These are phyloP conservation scores for Meandrusa payeni DNA, from an alignment of 2,888 invertebrate genomes.

Conservation along the genomic window DNA sequence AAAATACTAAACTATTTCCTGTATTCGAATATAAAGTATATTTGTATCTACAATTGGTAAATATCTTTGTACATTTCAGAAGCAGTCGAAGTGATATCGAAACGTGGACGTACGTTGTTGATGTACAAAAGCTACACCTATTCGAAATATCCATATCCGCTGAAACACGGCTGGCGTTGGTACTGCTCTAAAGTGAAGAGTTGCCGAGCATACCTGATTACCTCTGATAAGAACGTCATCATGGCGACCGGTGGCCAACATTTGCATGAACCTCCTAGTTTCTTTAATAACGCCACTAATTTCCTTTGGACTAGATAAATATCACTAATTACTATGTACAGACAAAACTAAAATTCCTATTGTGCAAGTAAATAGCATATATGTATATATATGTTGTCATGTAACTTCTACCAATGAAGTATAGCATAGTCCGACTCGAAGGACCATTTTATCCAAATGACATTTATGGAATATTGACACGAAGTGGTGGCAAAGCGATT, in stretches of 20 bases:
- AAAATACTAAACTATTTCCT: too few relatives aligned
- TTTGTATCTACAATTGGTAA: not conserved
- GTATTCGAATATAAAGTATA: too few relatives aligned
- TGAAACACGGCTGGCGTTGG: slow-evolving; percentile 58
- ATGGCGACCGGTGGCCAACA: slow-evolving; percentile 41
- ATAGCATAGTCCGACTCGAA: too few relatives aligned
- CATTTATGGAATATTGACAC: too few relatives aligned
- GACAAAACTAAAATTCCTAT: too few relatives aligned
- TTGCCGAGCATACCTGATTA: slow-evolving; percentile 55
- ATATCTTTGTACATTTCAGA: slow-evolving; percentile 16
- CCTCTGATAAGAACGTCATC: slow-evolving; percentile 43
- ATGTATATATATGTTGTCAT: too few relatives aligned
- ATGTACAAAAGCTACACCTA: slow-evolving; percentile 55
- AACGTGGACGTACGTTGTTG: slow-evolving; percentile 50
- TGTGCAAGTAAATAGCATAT: too few relatives aligned
- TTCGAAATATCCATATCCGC: slow-evolving; percentile 49
- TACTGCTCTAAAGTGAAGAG: slow-evolving; percentile 59
- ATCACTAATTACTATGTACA: too few relatives aligned
- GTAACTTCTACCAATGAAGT: too few relatives aligned
- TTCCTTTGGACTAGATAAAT: slow-evolving; percentile 1
- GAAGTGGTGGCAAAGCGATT: too few relatives aligned
- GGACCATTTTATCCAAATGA: too few relatives aligned
- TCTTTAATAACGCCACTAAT: not conserved
- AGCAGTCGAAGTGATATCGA: slow-evolving; percentile 42
- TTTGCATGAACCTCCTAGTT: slow-evolving; percentile 38